Base-by-base conservation (phyloP, 2,113 vertebrate genomes). In the Sporophila hypoxantha region DNA sequence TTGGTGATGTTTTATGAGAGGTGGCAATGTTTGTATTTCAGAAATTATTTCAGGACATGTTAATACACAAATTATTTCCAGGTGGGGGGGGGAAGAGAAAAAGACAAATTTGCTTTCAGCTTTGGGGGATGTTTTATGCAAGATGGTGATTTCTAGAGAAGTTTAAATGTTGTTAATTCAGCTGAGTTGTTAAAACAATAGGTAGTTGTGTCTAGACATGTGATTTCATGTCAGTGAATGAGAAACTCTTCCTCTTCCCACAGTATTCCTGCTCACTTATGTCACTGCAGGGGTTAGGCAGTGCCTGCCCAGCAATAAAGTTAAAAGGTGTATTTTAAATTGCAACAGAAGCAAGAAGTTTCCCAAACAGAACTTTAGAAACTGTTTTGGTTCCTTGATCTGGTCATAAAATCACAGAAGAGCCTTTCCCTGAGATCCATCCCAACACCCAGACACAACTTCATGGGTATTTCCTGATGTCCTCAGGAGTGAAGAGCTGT, bases 61-160 rank as follows among this genome's bases (percentile, higher is more conserved):
- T 16, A 17, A 37, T 50, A 46, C 5, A 9, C 4, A 78, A 75
- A 76, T n/a, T 34, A 6, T 65, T 85, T 66, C 19, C 26, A 69
- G 17, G 34, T 66, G 0, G 12, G 4, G 8, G 11, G 3, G 6
- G 5, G 8, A 12, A 19, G 1, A 5, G 8, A 13, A 57, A 42
- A 46, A 49, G 23, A 4, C 19, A 59, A 65, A 46, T 10, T 8
- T 25, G 15, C 11, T 18, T 69, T 64, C 73, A 85, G 37, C 25
- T 82, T 70, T 60, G 36, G 47, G 13, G 22, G 20, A 10, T 22
- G 21, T 59, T 66, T 60, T 47, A 32, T 74, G 61, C 13, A 60
- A 74, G n/a, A 34, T 12, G 23, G 3, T 0, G 0, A 80, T 59
- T 59, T 59, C 52, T 87, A 26, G 50, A 73, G 17, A 79, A 57